Evolutionary conservation across 2,797 vertebrate species (phyloP), one percentile per base, ranked within the genome.

Genomic region (Bryconaethiops microstoma): DNA sequence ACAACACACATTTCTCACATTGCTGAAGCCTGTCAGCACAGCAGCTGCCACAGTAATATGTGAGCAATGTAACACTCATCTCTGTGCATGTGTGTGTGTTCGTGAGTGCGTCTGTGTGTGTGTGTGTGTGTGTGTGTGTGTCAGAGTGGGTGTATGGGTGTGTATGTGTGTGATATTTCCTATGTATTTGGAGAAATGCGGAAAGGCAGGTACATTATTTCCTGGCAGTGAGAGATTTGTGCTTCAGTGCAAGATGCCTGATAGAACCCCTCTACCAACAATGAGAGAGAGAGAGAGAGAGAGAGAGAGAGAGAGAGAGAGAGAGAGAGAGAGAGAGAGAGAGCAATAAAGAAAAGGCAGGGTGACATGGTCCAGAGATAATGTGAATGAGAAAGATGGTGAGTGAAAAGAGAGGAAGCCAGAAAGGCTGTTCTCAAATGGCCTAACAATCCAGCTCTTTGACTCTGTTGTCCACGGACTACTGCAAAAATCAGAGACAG

Each of bases 121-220:
- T 62, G 10, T 10, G 60, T 16, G 40, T 54, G 60, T 40, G 59
- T 52, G 74, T 54, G 59, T 39, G 54, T 64, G 60, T 42, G 60
- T 75, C 50, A 59, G 70, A 64, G 75, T 60, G 81, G 68, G 77
- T 69, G 79, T 71, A 57, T n/a, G 19, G 54, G 77, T 21, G 57
- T 74, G 69, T 17, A 42, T 71, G 54, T 68, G 76, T 60, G 4
- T 52, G 82, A 54, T 72, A 78, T 81, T 82, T 85, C 82, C 80
- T 74, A 50, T 80, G 78, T 45, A 52, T 73, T 29, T 80, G 62
- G 57, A 76, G 81, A 76, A 83, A 63, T 71, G 76, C 59, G 63
- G 63, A 81, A 81, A 57, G 64, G 76, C 77, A 83, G 79, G 79
- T 85, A 83, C 81, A 86, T 84, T 83, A 84, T 81, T 89, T 87